Percentiles rank a stretch among this genome's conserved stretches.
Evolutionary conservation across 2,797 vertebrate species (phyloP).

Genomic region (Lates japonicus): DNA sequence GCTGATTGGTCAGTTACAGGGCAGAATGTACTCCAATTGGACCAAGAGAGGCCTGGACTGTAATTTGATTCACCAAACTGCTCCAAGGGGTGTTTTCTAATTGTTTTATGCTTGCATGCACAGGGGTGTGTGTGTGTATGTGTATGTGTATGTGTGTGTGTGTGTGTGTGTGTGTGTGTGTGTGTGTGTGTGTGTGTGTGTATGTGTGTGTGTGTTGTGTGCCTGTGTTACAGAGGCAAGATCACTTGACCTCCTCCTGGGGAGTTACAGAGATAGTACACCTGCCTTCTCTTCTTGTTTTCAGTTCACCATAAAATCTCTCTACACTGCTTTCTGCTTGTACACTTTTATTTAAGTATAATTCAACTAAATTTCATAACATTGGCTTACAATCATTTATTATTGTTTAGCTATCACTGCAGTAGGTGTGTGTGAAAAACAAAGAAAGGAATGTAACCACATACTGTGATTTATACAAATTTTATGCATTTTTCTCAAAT

Average conservation of each 20-base stretch:
- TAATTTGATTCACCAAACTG: conserved; percentile 60
- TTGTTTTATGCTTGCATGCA: conserved; percentile 45
- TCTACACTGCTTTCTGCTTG: conserved; percentile 14
- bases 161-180: conserved; percentile 11
- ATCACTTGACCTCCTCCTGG: conserved; percentile 57
- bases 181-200: neutral
- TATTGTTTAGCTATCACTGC: neutral
- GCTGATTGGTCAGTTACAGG: conserved; percentile 49
- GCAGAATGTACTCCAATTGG: conserved; percentile 34
- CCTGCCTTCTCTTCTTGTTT: conserved; percentile 14
- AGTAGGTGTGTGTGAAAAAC: neutral
- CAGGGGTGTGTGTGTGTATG: conserved; percentile 3
- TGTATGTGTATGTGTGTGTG: conserved; percentile 6
- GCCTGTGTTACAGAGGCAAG: conserved; percentile 25
- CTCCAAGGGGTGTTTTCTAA: conserved; percentile 49
- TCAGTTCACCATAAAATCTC: conserved; percentile 19
- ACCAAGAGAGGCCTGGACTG: conserved; percentile 29
- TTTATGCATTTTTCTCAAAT: neutral
- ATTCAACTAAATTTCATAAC: neutral
- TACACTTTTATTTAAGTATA: neutral
- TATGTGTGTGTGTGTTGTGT: conserved; percentile 5
- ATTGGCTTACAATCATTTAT: neutral
- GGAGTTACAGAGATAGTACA: conserved; percentile 42
- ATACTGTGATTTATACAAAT: neutral
- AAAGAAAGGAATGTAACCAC: too few species aligned